phyloP scores from a whole-genome alignment of 2,113 vertebrate species.

The Hystrix brachyura region DNA sequence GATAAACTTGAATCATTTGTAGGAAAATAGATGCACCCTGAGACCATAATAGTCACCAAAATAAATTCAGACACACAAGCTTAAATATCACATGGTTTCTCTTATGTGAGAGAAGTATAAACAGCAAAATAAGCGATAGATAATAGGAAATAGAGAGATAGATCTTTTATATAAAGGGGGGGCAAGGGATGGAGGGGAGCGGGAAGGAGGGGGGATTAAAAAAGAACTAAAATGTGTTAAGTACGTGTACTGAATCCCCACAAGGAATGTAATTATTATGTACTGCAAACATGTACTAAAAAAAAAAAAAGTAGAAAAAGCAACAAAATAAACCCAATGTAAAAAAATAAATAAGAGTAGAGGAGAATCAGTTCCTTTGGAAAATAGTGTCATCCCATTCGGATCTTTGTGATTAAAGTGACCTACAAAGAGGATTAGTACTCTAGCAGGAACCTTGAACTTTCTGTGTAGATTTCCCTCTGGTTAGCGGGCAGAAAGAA shows the following conservation, averaged over 20 bases:
- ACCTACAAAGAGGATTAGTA: not conserved
- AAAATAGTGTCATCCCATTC: constrained; percentile 58
- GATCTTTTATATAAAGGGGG: not conserved
- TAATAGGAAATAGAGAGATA: not conserved
- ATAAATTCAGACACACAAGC: not conserved
- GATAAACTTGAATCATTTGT: not conserved
- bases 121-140: not conserved
- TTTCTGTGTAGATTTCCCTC: constrained; percentile 54
- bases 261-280: not conserved
- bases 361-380: not conserved
- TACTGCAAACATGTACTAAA: not conserved
- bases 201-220: not conserved
- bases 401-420: constrained; percentile 51
- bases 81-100: not conserved
- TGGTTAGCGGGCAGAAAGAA: constrained; percentile 35
- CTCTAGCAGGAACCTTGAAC: constrained; percentile 43
- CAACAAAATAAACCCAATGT: not conserved
- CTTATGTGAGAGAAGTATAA: not conserved
- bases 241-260: not conserved
- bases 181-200: not conserved
- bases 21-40: not conserved
- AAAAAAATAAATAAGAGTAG: not conserved
- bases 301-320: not conserved
- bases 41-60: not conserved
- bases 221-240: not conserved